phyloP scores from a whole-genome alignment of 2,888 invertebrate genomes.

The Drosophila borborema region DNA sequence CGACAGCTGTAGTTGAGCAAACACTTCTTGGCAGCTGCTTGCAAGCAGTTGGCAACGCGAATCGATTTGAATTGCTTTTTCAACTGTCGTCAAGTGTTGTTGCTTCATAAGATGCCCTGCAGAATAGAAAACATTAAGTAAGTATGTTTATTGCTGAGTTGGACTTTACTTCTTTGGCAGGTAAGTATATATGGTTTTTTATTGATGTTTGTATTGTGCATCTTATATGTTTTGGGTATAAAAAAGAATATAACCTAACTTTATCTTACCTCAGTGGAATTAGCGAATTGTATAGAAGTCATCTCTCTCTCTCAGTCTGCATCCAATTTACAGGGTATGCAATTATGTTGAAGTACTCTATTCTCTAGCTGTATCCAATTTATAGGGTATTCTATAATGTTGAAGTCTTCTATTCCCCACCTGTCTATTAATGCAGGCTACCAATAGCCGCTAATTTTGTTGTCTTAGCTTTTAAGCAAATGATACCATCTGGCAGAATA shows the following conservation, averaged over 20 bases:
- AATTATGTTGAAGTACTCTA: no score
- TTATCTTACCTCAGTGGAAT: no score
- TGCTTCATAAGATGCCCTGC: neutral
- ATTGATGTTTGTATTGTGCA: no score
- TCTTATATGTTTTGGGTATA: no score
- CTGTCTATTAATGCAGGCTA: constrained; percentile 4
- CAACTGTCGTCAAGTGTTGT: neutral
- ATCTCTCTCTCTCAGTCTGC: no score
- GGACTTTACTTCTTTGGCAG: neutral
- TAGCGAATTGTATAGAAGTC: no score
- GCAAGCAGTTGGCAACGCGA: constrained; percentile 18
- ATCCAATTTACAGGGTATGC: no score
- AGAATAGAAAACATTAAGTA: neutral
- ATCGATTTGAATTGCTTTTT: neutral
- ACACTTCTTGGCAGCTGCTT: neutral
- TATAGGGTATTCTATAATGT: no score
- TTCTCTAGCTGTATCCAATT: no score
- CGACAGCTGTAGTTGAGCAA: neutral
- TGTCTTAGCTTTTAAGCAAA: neutral
- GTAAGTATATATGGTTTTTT: neutral
- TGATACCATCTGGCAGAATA: no score
- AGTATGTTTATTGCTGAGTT: neutral
- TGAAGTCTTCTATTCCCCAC: no score
- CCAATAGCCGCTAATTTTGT: neutral
- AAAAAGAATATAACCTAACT: no score